phyloP scores from a whole-genome alignment of 2,797 vertebrate genomes.

The Triplophysa yarkandensis region DNA sequence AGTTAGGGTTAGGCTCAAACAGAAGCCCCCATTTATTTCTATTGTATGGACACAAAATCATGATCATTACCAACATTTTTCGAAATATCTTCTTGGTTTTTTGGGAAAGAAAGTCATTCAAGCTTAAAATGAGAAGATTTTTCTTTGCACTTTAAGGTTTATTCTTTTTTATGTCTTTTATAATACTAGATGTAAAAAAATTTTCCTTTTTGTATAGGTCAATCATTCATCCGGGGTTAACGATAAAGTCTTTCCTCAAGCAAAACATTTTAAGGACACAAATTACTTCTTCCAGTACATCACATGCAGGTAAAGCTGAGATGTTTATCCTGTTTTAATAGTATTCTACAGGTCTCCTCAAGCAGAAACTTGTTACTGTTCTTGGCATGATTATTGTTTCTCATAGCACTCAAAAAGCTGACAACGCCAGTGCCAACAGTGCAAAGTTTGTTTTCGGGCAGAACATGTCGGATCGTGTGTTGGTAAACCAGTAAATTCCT shows the following conservation, averaged over 20 bases:
- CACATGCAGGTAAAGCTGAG: conserved; percentile 71
- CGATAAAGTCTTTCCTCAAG: conserved; percentile 55
- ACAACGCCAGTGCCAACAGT: conserved; percentile 70
- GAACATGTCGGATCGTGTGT: conserved; percentile 85
- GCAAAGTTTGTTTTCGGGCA: conserved; percentile 87
- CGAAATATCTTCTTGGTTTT: too few relatives aligned
- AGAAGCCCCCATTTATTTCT: too few relatives aligned
- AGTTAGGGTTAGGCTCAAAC: too few relatives aligned
- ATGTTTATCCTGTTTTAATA: conserved; percentile 3
- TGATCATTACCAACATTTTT: too few relatives aligned
- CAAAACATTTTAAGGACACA: conserved; percentile 72
- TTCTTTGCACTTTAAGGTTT: not conserved
- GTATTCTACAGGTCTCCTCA: conserved; percentile 4
- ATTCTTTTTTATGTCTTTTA: not conserved
- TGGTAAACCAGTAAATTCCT: conserved; percentile 73
- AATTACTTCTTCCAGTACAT: conserved; percentile 88
- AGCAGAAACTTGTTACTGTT: conserved; percentile 14
- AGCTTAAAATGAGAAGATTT: too few relatives aligned
- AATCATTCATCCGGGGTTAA: conserved; percentile 62
- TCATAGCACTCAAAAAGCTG: conserved; percentile 74
- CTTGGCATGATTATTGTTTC: conserved; percentile 21
- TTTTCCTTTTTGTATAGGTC: conserved; percentile 49
- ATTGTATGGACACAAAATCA: too few relatives aligned
- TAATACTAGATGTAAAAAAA: conserved; percentile 4
- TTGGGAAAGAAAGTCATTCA: too few relatives aligned